Evolutionary conservation across 2,888 invertebrate genomes (phyloP), one percentile per base, ranked within the genome.

Genomic region (Gisinianus flammeolus): DNA sequence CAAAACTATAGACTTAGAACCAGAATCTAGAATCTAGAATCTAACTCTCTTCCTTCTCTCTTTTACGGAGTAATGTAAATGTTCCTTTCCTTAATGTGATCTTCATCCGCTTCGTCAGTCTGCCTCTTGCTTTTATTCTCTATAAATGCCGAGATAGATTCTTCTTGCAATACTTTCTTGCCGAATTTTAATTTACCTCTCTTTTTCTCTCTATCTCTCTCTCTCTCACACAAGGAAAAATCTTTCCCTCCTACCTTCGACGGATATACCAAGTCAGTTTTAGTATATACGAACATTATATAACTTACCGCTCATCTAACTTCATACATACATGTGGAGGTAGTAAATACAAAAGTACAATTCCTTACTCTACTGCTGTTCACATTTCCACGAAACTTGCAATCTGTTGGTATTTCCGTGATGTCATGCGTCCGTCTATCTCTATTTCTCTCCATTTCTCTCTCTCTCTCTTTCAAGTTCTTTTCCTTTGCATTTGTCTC

Each of bases 11-110:
- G 52, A 66, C 52, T 67, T 54, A 67, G 71, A 62, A 52, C 54
- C 1, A 54, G 52, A 44, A 44, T 67, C 30, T 67, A 64, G 52
- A 12, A 44, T 44, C 8, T 44, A 44, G n/a, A n/a, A 12, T 8
- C 16, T 16, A 16, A 16, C 66, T 12, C 66, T 30, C 22, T 30
- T 71, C 62, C 70, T 33, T 52, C n/a, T 68, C 26, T 31, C 62
- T 73, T 62, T 73, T 73, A 73, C 35, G 73, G 73, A 31, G 12
- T 73, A 73, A 73, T 73, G 73, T 73, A 73, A 73, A 73, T 73
- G 73, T 73, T 73, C 73, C 35, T 73, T n/a, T 56, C 35, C 44
- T 73, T 73, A 73, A 73, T 73, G 62, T 73, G 73, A 62, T 73
- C 73, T 62, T 73, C 62, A 22, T 73, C 62, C 73, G 56, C 62